Evolutionary conservation across 2,888 invertebrate genomes (phyloP).

Genomic region (Drosophila basisetae): DNA sequence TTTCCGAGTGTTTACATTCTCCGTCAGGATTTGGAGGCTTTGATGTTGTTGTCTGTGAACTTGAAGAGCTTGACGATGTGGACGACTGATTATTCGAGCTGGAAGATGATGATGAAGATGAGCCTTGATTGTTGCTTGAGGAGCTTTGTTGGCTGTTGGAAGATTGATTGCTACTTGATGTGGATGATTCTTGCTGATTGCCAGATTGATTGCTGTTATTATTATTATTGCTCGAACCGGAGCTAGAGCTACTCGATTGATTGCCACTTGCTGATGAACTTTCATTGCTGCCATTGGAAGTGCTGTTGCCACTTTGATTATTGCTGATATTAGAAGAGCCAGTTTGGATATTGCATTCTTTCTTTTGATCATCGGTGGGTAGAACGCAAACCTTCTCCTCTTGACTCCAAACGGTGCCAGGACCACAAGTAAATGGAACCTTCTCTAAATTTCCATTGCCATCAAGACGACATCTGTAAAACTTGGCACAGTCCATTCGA

Average conservation of each 20-base stretch:
- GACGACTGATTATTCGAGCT: constrained; percentile 49
- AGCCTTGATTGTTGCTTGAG: constrained; percentile 31
- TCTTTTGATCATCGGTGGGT: constrained; percentile 79
- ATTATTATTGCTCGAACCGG: constrained; percentile 19
- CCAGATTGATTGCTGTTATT: constrained; percentile 44
- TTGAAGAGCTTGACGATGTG: constrained; percentile 34
- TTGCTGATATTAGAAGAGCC: constrained; percentile 26
- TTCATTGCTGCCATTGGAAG: constrained; percentile 37
- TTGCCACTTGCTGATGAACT: constrained; percentile 31
- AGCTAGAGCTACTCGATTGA: constrained; percentile 30
- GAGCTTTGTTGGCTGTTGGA: constrained; percentile 19
- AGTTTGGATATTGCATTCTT: constrained; percentile 67
- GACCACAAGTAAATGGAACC: constrained; percentile 87
- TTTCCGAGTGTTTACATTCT: constrained; percentile 85
- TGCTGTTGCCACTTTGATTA: constrained; percentile 31
- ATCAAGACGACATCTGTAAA: constrained; percentile 87
- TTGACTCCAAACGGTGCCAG: constrained; percentile 87
- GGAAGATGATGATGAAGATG: constrained; percentile 39
- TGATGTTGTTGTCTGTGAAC: constrained; percentile 25
- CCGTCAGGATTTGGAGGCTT: constrained; percentile 78
- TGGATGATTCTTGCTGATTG: constrained; percentile 50
- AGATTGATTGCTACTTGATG: constrained; percentile 50
- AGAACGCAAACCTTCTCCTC: constrained; percentile 86
- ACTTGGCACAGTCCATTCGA: constrained; percentile 87
- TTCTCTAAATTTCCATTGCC: constrained; percentile 85